Percentiles rank a stretch among this genome's conserved stretches.
These are phyloP conservation scores for Sinocyclocheilus anophthalmus DNA, from an alignment of 2,113 vertebrate species.

Conservation along the genomic window DNA sequence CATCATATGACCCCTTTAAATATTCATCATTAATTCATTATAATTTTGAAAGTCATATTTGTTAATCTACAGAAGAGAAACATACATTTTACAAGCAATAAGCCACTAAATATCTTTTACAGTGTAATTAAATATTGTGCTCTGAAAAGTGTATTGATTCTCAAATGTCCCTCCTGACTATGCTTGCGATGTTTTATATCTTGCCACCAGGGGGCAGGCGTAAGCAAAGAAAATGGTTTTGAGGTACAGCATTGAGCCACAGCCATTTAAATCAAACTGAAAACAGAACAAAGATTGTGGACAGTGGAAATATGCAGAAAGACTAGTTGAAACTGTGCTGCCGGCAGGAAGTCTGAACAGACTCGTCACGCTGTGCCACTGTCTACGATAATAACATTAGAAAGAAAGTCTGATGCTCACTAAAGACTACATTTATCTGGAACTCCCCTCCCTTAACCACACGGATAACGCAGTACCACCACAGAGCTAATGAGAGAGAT, in stretches of 20 bases:
- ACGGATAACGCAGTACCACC: constrained; percentile 36
- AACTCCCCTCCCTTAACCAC: constrained; percentile 34
- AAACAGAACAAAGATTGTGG: constrained; percentile 11
- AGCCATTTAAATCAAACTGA: constrained; percentile 4
- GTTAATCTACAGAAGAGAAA: neutral
- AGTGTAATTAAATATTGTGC: neutral
- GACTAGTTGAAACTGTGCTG: neutral
- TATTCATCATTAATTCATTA: neutral
- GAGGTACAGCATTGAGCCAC: neutral
- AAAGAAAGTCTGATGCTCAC: constrained; percentile 39
- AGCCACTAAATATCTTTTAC: neutral
- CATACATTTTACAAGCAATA: neutral
- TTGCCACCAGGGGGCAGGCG: constrained; percentile 46
- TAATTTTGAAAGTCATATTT: neutral
- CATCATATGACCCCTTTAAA: neutral
- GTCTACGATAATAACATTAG: constrained; percentile 44
- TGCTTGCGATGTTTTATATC: neutral
- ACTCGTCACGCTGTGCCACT: constrained; percentile 25
- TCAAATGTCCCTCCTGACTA: neutral
- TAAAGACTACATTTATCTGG: constrained; percentile 57
- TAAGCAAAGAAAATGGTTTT: constrained; percentile 6
- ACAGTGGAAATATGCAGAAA: neutral
- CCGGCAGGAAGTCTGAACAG: constrained; percentile 20
- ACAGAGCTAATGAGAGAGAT: constrained; percentile 41
- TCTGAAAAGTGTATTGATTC: neutral